These are phyloP conservation scores for Sarcophaga caerulescens DNA, from an alignment of 2,888 invertebrate genomes.

Conservation along the genomic window DNA sequence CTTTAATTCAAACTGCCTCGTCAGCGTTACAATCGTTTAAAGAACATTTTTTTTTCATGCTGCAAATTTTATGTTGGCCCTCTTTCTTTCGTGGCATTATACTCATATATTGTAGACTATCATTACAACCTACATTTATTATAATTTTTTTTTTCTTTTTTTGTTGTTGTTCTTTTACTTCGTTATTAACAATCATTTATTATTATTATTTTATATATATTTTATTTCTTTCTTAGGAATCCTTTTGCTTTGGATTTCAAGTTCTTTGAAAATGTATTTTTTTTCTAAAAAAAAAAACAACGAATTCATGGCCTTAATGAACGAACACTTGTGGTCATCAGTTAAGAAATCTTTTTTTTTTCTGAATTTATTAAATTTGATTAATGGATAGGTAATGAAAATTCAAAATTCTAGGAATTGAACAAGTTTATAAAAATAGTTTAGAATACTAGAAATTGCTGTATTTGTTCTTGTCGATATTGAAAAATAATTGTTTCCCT, in stretches of 20 bases:
- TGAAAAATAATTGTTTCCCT: no score
- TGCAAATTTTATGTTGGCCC: background rate
- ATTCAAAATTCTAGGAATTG: no score
- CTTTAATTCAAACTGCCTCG: constrained; percentile 1
- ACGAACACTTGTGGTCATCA: background rate
- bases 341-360: background rate
- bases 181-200: constrained; percentile 52
- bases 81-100: background rate
- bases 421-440: no score
- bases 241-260: background rate
- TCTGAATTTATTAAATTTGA: background rate
- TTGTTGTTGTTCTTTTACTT: background rate
- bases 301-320: background rate
- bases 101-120: background rate
- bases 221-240: constrained; percentile 51
- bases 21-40: constrained; percentile 31
- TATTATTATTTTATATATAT: constrained; percentile 46
- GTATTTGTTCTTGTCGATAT: no score
- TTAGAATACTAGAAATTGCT: no score
- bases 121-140: constrained; percentile 39
- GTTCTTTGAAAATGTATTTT: constrained; percentile 28
- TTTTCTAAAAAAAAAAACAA: background rate
- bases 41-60: constrained; percentile 12
- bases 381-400: no score
- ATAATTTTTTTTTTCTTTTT: background rate